Evolutionary conservation across 2,888 invertebrate genomes (phyloP), one percentile per base, ranked within the genome.

Genomic region (Unio delphinus): DNA sequence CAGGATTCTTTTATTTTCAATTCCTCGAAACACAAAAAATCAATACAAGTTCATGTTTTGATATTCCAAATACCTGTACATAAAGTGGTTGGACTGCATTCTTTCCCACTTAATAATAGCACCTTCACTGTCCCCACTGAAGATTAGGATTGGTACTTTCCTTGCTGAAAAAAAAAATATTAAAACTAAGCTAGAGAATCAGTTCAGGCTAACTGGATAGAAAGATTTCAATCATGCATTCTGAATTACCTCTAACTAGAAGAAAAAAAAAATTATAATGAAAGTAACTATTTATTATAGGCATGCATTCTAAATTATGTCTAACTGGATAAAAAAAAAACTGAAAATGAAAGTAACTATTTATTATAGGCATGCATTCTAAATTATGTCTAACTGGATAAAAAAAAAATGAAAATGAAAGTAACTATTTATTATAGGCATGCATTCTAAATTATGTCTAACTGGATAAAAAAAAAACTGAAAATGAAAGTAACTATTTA

Each of bases 51-150:
- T n/a, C 3, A 1, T 5, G 45, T 45, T 45, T 45, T 45, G 45
- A 15, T 45, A 45, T 45, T 45, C 20, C 26, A 60, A 65, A 68
- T 80, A 89, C 89, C 88, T 89, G 81, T 89, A 90, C 87, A 89
- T 88, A 70, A 89, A 88, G 79, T 86, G 87, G 76, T 90, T 90
- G 15, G 89, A 88, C 80, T 89, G 89, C 86, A 88, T 89, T 58
- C 89, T 78, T 75, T 90, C 90, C 89, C 89, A 90, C 77, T 90
- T 90, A 26, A 83, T 84, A 58, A 90, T 88, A 4, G 75, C 81
- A 23, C 89, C 89, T 54, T 86, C 85, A 59, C 83, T 77, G 66
- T 89, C 88, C 1, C 89, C 89, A 73, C 84, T 87, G 76, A 89
- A 90, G 61, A 89, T 83, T 64, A 90, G 76, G 61, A 89, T 84